phyloP scores from a whole-genome alignment of 2,113 vertebrate species.

The Toxotes jaculatrix region DNA sequence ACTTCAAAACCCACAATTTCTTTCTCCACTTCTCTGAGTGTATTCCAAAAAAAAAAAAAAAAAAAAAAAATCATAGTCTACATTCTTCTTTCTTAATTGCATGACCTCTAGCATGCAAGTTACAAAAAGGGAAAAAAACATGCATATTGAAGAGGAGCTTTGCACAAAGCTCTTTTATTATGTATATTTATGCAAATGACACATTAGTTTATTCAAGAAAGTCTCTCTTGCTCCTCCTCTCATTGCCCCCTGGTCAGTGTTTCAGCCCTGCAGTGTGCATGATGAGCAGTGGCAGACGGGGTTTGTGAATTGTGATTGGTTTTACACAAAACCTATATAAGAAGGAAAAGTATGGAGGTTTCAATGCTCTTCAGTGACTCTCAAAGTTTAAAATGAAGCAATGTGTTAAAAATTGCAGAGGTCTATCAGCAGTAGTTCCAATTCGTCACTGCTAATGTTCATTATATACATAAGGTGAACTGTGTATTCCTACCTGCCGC shows the following conservation, averaged over 20 bases:
- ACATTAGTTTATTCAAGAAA: conserved; percentile 77
- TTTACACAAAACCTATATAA: conserved; percentile 22
- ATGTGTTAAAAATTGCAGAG: conserved; percentile 45
- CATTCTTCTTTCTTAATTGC: conserved; percentile 74
- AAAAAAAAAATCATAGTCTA: conserved; percentile 35
- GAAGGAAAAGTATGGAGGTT: conserved; percentile 16
- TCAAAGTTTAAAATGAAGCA: conserved; percentile 47
- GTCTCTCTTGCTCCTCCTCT: conserved; percentile 69
- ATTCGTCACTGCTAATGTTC: conserved; percentile 56
- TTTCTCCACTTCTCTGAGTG: conserved; percentile 24
- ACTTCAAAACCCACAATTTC: conserved; percentile 52
- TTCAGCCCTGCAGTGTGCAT: conserved; percentile 48
- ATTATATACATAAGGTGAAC: conserved; percentile 29
- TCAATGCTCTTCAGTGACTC: conserved; percentile 39
- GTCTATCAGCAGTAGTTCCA: conserved; percentile 14
- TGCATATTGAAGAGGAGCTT: conserved; percentile 76
- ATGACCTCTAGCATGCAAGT: conserved; percentile 71
- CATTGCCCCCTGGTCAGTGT: conserved; percentile 69
- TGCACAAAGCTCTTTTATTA: conserved; percentile 79
- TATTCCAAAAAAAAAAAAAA: conserved; percentile 9
- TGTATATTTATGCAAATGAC: conserved; percentile 83
- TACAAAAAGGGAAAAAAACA: conserved; percentile 48
- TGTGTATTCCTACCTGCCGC: conserved; percentile 48
- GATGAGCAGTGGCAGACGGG: conserved; percentile 16
- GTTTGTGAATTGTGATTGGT: conserved; percentile 25